Conservation (phyloP, 92 coral and sea anemone species). For the Parazoanthus darwini region DNA sequence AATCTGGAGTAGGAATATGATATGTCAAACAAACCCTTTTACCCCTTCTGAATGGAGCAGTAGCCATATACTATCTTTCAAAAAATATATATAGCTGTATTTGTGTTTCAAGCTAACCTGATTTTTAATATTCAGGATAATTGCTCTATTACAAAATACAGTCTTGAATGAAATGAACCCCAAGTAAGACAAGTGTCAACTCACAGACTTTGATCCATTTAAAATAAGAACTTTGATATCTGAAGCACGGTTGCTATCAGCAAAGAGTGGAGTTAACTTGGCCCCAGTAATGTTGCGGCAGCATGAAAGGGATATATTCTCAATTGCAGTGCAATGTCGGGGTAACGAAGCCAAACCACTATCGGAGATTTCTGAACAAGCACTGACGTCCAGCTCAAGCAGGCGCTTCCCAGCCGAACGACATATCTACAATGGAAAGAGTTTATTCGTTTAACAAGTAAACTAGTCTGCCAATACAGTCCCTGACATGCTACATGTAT, state of each 20-base stretch:
- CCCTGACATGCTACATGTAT: too few species aligned
- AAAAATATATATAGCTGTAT: too few species aligned
- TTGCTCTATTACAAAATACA: too few species aligned
- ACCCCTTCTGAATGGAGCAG: too few species aligned
- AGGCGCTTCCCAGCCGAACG: constrained; percentile 62
- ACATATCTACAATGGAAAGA: constrained; percentile 59
- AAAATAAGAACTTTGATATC: constrained; percentile 63
- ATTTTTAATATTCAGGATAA: too few species aligned
- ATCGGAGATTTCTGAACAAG: constrained; percentile 72
- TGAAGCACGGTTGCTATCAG: constrained; percentile 58
- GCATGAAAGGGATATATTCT: constrained; percentile 65
- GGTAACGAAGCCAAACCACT: constrained; percentile 68
- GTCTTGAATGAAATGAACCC: not conserved
- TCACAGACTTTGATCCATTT: constrained; percentile 82
- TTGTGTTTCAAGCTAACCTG: too few species aligned
- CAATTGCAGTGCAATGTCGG: constrained; percentile 70
- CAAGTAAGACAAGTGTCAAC: not conserved
- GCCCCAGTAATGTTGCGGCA: constrained; percentile 76
- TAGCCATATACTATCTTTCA: too few species aligned
- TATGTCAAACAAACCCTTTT: too few species aligned
- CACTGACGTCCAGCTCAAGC: constrained; percentile 67
- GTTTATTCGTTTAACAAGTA: not conserved
- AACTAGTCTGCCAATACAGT: not conserved
- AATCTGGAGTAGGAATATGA: not conserved
- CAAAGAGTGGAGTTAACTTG: constrained; percentile 62